Evolutionary conservation across 2,888 invertebrate genomes (phyloP).

Genomic region (Drosophila sordidapex): DNA sequence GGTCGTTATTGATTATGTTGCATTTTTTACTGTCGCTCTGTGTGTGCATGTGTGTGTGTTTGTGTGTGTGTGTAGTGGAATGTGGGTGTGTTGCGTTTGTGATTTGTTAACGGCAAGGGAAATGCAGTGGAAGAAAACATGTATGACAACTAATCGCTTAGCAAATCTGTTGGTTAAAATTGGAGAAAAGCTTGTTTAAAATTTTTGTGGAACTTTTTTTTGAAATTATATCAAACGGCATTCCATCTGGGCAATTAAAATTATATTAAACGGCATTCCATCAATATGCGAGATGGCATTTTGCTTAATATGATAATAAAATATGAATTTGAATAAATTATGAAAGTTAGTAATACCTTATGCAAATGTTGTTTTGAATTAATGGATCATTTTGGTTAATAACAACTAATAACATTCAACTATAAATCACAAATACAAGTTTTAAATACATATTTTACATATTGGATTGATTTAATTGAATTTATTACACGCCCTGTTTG

Average conservation of each 20-base stretch:
- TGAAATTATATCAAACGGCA: background rate
- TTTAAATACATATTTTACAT: background rate
- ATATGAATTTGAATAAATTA: background rate
- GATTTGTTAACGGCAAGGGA: slow-evolving; percentile 4
- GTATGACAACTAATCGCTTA: background rate
- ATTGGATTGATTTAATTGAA: background rate
- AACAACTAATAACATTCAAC: background rate
- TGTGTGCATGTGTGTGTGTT: background rate
- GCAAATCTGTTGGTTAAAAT: background rate
- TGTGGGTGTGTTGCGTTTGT: slow-evolving; percentile 2
- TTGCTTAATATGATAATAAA: background rate
- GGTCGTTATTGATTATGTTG: slow-evolving; percentile 70
- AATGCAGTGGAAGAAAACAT: background rate
- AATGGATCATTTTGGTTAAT: background rate
- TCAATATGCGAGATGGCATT: background rate
- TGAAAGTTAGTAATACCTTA: background rate
- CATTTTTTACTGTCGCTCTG: slow-evolving; percentile 5
- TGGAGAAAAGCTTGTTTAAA: background rate
- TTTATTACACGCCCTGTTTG: background rate
- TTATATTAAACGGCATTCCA: background rate
- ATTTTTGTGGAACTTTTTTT: background rate
- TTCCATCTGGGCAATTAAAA: background rate
- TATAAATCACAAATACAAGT: background rate
- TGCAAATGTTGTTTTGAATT: background rate
- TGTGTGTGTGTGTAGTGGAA: background rate